Evolutionary conservation across 1,140 invertebrate genomes (phyloP).

Genomic region (Papilio polyxenes): DNA sequence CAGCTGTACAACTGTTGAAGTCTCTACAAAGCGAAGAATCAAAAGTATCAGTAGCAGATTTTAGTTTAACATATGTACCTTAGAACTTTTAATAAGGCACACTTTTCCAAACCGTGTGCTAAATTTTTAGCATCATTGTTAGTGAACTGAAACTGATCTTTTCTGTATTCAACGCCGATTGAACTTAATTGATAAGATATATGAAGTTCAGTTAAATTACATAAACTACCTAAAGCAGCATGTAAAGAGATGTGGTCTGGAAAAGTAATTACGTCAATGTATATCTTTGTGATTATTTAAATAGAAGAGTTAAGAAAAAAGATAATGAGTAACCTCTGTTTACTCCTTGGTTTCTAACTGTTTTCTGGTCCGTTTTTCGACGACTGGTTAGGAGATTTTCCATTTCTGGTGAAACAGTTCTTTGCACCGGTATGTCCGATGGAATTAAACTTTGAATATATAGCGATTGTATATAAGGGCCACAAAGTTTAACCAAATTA

Average conservation of each 20-base stretch:
- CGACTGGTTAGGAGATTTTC: constrained; percentile 66
- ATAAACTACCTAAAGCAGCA: constrained; percentile 71
- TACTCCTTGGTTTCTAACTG: constrained; percentile 47
- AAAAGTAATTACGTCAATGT: constrained; percentile 43
- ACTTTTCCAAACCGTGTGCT: constrained; percentile 74
- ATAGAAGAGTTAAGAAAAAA: not conserved
- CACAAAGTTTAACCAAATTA: constrained; percentile 73
- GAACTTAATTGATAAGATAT: constrained; percentile 69
- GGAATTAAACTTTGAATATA: constrained; percentile 69
- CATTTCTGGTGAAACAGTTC: constrained; percentile 74
- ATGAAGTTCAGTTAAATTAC: constrained; percentile 76
- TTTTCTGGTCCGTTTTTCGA: constrained; percentile 54
- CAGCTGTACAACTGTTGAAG: not conserved
- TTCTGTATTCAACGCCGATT: constrained; percentile 70
- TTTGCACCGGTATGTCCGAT: constrained; percentile 68
- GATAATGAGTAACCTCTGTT: constrained; percentile 55
- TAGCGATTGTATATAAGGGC: constrained; percentile 72
- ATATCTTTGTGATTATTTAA: not conserved
- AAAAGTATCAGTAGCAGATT: not conserved
- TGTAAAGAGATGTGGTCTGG: constrained; percentile 79
- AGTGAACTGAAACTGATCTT: constrained; percentile 77
- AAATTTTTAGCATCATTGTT: constrained; percentile 77
- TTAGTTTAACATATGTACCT: constrained; percentile 52
- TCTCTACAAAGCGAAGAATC: not conserved
- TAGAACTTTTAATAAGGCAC: constrained; percentile 63